Percentiles rank a stretch among this genome's conserved stretches.
phyloP scores from a whole-genome alignment of 2,888 invertebrate genomes.

The Pherbina coryleti region DNA sequence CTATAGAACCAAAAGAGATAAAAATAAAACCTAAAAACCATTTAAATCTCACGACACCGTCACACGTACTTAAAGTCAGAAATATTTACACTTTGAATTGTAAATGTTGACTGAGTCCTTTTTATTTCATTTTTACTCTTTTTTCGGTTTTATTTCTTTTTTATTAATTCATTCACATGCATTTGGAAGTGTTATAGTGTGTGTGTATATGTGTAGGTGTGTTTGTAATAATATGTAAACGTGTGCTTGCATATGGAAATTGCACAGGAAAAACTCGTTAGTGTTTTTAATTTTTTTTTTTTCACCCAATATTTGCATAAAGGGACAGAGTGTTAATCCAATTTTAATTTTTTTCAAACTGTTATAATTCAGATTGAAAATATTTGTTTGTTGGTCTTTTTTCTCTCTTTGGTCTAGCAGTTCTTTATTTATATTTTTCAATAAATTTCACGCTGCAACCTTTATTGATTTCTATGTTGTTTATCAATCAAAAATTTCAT shows the following conservation, averaged over 20 bases:
- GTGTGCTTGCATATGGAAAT: background rate
- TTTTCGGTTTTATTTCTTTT: background rate
- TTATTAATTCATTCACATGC: background rate
- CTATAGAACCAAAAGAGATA: too few relatives aligned
- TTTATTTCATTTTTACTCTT: background rate
- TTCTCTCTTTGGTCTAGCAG: too few relatives aligned
- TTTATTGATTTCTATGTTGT: too few relatives aligned
- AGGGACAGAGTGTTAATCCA: background rate
- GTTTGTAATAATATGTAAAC: background rate
- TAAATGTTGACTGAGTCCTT: conserved; percentile 5
- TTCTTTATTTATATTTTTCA: too few relatives aligned
- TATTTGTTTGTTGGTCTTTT: background rate
- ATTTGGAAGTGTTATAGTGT: background rate
- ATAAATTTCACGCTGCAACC: too few relatives aligned
- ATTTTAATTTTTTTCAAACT: background rate
- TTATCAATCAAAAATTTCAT: too few relatives aligned
- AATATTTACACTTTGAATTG: conserved; percentile 4
- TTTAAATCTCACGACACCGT: background rate
- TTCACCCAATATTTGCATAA: background rate
- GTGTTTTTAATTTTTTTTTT: background rate
- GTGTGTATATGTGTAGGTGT: background rate
- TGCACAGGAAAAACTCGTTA: background rate
- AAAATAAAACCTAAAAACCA: too few relatives aligned
- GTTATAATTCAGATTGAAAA: background rate
- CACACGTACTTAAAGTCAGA: background rate